Evolutionary conservation across 2,797 vertebrate genomes (phyloP), one percentile per base, ranked within the genome.

Genomic region (Botia kubotai): DNA sequence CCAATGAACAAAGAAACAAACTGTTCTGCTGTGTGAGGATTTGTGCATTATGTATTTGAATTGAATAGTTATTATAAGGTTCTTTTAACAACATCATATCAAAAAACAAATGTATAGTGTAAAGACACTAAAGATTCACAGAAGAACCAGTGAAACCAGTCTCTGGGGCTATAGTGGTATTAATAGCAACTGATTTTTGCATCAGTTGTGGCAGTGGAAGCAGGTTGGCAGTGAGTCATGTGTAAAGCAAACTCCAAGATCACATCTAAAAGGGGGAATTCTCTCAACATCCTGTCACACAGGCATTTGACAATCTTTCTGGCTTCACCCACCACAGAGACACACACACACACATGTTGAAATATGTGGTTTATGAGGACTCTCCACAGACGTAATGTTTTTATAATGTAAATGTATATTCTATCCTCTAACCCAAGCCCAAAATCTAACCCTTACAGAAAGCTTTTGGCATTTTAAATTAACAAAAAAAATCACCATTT

Each of bases 141-240:
- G 21, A 6, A 6, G 62, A 69, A 58, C 65, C 65, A 68, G 65
- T 58, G 68, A 69, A 69, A 68, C 65, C 53, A 29, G 21, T 48
- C 52, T 77, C 16, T 57, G 50, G n/a, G 36, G 19, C 55, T 17
- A 52, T 46, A 46, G 43, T 46, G 43, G 6, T 73, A 63, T 52
- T 29, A 77, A 57, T 7, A 77, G 36, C 55, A 55, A 68, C 39
- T 48, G 13, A 39, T 60, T 50, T 66, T 65, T 76, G 16, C 48
- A 80, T 39, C 50, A 60, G 11, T 58, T 26, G 10, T 68, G 60
- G 39, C 39, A 43, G 39, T 43, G 39, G 33, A 6, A 36, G 33
- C 33, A 36, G 33, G 36, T 39, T 39, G 33, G 36, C 36, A 39
- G 36, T 39, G 7, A 46, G 43, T 23, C n/a, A 73, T 39, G 39